Base-by-base conservation (phyloP, 2,113 vertebrate species). In the Hippocampus zosterae region DNA sequence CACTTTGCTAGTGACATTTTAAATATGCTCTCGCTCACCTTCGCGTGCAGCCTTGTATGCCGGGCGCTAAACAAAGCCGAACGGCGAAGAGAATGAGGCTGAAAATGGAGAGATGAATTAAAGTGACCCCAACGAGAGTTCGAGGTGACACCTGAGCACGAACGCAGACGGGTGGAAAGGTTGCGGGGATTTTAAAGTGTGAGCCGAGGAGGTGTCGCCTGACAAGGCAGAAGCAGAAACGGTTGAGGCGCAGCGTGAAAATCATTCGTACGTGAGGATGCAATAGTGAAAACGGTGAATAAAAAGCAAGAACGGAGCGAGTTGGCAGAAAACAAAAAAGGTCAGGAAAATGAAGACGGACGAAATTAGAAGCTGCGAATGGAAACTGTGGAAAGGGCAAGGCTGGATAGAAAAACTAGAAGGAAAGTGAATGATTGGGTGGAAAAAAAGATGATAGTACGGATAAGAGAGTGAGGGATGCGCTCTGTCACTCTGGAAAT, bases 1-100 rank as follows among this genome's bases (percentile, higher is more conserved):
- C 90, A 92, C 85, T 88, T 84, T 87, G 73, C 80, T 68, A 73
- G 88, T 92, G 91, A 91, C 90, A 93, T 92, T 91, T 91, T 83
- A 86, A 91, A 89, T 89, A 89, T 89, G 89, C 81, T 90, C 87
- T 80, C 68, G 60, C 68, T 81, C 89, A 87, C 85, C 90, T 90
- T 87, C 88, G 89, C 90, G 84, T 83, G 83, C 75, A 68, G 77
- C 65, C 75, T 85, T 75, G 82, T 85, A 80, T 84, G 78, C 82
- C 85, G 84, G 80, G 74, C 81, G 79, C 85, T 87, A 88, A 92
- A 90, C 79, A 87, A 87, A 82, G 81, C 56, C 68, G 56, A 78
- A 65, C 61, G 74, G 77, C 71, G 68, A 55, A 73, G 75, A 60
- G 55, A 63, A 66, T 37, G 41, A 66, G 77, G 37, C 50, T 69